Percentiles rank a stretch among this genome's conserved stretches.
phyloP scores from a whole-genome alignment of 2,888 invertebrate species.

The Eulithis prunata region DNA sequence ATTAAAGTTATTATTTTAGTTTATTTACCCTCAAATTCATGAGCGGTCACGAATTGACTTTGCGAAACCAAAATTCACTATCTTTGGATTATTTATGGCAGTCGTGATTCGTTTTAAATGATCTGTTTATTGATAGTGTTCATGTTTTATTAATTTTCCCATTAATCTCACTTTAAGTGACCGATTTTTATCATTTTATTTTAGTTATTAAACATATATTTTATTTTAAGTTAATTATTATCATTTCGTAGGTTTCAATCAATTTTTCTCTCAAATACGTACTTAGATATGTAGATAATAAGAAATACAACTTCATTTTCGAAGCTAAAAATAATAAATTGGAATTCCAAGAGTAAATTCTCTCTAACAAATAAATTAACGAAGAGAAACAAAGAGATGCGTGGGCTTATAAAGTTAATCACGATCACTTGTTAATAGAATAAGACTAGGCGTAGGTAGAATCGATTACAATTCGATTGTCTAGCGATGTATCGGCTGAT shows the following conservation, averaged over 20 bases:
- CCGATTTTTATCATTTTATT: slow-evolving; percentile 25
- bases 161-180: slow-evolving; percentile 36
- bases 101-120: slow-evolving; percentile 54
- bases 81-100: slow-evolving; percentile 56
- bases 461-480: slow-evolving; percentile 62
- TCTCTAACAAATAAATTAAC: slow-evolving; percentile 20
- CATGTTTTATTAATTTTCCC: slow-evolving; percentile 39
- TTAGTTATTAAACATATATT: background rate
- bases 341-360: slow-evolving; percentile 11
- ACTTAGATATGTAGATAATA: background rate
- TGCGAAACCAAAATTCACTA: slow-evolving; percentile 51
- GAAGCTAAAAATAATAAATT: slow-evolving; percentile 15
- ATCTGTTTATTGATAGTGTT: slow-evolving; percentile 43
- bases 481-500: slow-evolving; percentile 37
- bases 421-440: slow-evolving; percentile 44
- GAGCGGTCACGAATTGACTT: slow-evolving; percentile 60
- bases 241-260: no score
- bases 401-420: slow-evolving; percentile 58
- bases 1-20: slow-evolving; percentile 48
- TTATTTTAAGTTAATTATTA: background rate
- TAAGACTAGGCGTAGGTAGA: slow-evolving; percentile 67
- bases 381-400: slow-evolving; percentile 43
- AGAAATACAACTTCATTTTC: background rate
- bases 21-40: slow-evolving; percentile 54
- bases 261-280: no score